Conservation (phyloP, 2,888 invertebrate species). For the Leptopilina myrica region DNA sequence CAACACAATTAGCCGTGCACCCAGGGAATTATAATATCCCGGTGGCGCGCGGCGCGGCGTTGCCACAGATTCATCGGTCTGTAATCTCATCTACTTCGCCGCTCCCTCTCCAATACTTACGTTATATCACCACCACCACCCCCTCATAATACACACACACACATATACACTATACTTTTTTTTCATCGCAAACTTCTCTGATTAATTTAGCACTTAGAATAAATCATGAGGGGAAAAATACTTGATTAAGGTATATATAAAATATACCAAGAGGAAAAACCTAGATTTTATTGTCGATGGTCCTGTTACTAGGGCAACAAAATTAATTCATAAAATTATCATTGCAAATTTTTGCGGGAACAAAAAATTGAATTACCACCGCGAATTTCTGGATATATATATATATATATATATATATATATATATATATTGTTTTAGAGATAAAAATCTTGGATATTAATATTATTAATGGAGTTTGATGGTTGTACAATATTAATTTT, state of each 20-base stretch:
- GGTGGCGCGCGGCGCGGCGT: slow-evolving; percentile 57
- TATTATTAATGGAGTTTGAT: no score
- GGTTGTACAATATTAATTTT: no score
- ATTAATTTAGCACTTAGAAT: slow-evolving; percentile 36
- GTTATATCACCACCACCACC: neutral
- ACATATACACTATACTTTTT: neutral
- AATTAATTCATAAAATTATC: no score
- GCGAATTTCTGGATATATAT: no score
- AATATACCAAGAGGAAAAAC: neutral
- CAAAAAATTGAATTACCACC: no score
- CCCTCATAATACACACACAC: neutral
- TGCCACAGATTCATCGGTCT: slow-evolving; percentile 54
- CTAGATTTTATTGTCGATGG: slow-evolving; percentile 26
- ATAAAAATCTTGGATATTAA: no score
- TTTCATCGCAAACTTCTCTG: slow-evolving; percentile 33
- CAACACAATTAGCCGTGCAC: slow-evolving; percentile 73
- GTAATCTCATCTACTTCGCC: slow-evolving; percentile 53
- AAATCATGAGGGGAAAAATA: slow-evolving; percentile 29
- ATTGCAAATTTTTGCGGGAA: no score
- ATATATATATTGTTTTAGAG: no score
- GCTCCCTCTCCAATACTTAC: slow-evolving; percentile 24
- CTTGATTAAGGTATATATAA: slow-evolving; percentile 17
- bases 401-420: no score
- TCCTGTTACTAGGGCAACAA: slow-evolving; percentile 3
- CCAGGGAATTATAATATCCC: slow-evolving; percentile 71